Conservation (phyloP, 2,888 invertebrate species). For the Gibbula magus region DNA sequence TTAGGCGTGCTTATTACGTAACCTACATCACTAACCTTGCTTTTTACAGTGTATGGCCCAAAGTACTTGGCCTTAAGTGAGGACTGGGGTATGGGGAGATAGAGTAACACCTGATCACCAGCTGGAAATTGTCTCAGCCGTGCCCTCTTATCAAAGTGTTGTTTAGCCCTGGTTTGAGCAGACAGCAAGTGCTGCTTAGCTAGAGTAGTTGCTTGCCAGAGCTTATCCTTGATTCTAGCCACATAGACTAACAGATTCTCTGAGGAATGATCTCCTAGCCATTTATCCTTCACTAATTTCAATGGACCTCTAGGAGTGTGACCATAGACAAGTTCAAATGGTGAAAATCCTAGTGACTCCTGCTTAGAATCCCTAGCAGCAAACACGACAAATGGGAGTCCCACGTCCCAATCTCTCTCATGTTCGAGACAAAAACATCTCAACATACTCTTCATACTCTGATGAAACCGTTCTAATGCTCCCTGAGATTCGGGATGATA, state of each 20-base stretch:
- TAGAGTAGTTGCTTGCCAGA: background rate
- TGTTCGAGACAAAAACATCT: too few relatives aligned
- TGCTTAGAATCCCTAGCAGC: constrained; percentile 38
- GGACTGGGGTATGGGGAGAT: constrained; percentile 15
- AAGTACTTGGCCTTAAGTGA: constrained; percentile 40
- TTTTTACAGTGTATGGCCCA: constrained; percentile 39
- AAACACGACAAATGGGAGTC: too few relatives aligned
- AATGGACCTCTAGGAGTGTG: constrained; percentile 39
- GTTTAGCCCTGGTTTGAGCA: background rate
- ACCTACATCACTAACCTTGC: constrained; percentile 34
- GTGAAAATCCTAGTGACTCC: constrained; percentile 47
- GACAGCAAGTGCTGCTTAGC: background rate
- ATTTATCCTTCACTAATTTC: constrained; percentile 30
- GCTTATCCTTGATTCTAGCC: background rate
- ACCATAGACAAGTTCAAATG: constrained; percentile 47
- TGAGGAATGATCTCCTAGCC: constrained; percentile 12
- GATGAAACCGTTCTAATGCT: too few relatives aligned
- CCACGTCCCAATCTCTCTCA: too few relatives aligned
- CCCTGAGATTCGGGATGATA: too few relatives aligned
- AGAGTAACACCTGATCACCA: background rate
- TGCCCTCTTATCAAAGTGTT: background rate
- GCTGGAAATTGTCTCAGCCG: background rate
- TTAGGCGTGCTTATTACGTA: constrained; percentile 28
- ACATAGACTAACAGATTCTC: background rate
- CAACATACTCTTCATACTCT: too few relatives aligned